Evolutionary conservation across 2,797 vertebrate genomes (phyloP).

Genomic region (Trachops cirrhosus): DNA sequence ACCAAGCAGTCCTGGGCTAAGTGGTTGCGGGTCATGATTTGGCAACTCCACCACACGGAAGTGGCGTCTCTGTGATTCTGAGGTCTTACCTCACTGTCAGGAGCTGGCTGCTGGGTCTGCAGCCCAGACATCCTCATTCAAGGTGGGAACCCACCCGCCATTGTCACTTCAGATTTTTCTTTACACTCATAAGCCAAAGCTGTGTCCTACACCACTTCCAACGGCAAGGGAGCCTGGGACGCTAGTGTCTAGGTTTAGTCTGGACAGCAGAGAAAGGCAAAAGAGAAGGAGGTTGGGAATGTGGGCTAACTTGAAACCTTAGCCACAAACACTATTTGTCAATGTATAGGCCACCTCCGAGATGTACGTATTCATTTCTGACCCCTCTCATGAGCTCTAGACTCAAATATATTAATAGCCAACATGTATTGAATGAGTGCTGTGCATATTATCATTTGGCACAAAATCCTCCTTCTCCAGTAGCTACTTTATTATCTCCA

Average conservation of each 20-base stretch:
- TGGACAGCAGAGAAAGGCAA: background rate
- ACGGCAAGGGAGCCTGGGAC: background rate
- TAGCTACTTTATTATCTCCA: background rate
- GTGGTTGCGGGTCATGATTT: background rate
- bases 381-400: background rate
- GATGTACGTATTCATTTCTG: background rate
- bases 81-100: background rate
- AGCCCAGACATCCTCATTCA: background rate
- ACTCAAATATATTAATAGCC: background rate
- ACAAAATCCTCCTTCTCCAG: background rate
- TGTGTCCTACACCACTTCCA: background rate
- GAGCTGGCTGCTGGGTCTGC: background rate
- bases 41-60: accelerated
- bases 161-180: background rate
- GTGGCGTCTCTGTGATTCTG: background rate
- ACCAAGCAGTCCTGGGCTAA: background rate
- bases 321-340: background rate
- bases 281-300: background rate
- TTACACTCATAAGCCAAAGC: background rate
- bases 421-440: background rate
- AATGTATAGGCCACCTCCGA: background rate
- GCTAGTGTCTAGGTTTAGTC: background rate
- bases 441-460: background rate
- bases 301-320: background rate
- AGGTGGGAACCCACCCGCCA: background rate